Evolutionary conservation across 1,140 invertebrate species (phyloP).

Genomic region (Aphelenchoides fujianensis): DNA sequence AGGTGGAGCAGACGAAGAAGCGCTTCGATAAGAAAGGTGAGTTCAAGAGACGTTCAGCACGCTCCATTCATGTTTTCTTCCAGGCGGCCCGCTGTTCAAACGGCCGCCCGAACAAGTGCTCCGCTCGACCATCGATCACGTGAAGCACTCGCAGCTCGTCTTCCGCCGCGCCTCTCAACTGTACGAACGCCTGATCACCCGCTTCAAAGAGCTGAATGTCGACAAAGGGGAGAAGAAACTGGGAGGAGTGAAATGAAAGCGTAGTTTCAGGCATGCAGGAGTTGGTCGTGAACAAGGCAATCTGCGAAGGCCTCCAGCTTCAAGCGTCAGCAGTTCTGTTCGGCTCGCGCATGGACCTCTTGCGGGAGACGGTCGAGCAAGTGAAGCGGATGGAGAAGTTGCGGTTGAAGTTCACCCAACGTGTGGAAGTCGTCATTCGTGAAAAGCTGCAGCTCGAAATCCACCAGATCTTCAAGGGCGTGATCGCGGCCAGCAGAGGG

Average conservation of each 20-base stretch:
- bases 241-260: background rate
- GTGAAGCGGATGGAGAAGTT: slow-evolving; percentile 14
- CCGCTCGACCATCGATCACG: background rate
- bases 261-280: slow-evolving; percentile 2
- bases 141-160: background rate
- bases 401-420: slow-evolving; percentile 6
- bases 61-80: background rate
- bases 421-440: background rate
- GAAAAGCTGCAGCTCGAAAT: background rate
- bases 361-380: slow-evolving; percentile 10
- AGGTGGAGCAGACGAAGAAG: slow-evolving; percentile 3
- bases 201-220: slow-evolving; percentile 2
- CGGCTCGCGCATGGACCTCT: slow-evolving; percentile 10
- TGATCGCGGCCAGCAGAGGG: slow-evolving; percentile 6
- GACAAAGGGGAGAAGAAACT: background rate
- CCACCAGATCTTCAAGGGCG: slow-evolving; percentile 14
- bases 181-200: background rate
- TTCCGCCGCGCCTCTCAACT: slow-evolving; percentile 12
- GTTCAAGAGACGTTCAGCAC: background rate
- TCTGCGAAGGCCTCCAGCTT: background rate
- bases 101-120: background rate
- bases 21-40: slow-evolving; percentile 9
- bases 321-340: slow-evolving; percentile 13
- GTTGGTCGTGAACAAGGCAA: background rate
- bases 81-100: background rate